These are phyloP conservation scores for Caenorhabditis wallacei DNA, from an alignment of 2,888 invertebrate species.

Conservation along the genomic window DNA sequence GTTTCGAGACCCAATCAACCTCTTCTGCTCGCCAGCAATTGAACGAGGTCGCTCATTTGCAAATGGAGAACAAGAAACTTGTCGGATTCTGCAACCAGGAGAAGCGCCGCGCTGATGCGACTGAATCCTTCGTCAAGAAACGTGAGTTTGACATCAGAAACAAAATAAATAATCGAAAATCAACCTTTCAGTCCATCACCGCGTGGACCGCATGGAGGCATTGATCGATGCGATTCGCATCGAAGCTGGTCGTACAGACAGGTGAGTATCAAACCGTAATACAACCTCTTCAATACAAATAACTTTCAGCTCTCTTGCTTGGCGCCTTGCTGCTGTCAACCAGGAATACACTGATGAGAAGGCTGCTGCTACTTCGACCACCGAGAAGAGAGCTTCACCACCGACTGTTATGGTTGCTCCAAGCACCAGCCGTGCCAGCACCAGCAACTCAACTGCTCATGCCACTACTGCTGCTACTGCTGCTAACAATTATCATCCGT, in stretches of 20 bases:
- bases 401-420: slow-evolving; percentile 46
- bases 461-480: neutral
- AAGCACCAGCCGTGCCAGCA: slow-evolving; percentile 25
- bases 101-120: slow-evolving; percentile 15
- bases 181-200: slow-evolving; percentile 36
- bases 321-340: slow-evolving; percentile 27
- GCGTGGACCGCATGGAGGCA: slow-evolving; percentile 37
- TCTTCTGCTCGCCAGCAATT: slow-evolving; percentile 19
- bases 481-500: neutral
- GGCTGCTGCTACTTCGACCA: neutral
- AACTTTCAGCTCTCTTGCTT: slow-evolving; percentile 3
- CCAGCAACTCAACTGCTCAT: neutral
- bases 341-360: slow-evolving; percentile 13
- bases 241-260: slow-evolving; percentile 8
- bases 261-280: neutral
- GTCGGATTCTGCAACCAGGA: slow-evolving; percentile 27
- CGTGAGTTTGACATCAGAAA: slow-evolving; percentile 28
- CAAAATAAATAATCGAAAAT: neutral
- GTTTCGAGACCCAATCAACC: slow-evolving; percentile 26
- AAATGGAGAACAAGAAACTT: slow-evolving; percentile 41
- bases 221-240: slow-evolving; percentile 28
- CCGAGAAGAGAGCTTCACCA: slow-evolving; percentile 21
- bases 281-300: neutral
- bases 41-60: slow-evolving; percentile 9
- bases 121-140: slow-evolving; percentile 14